These are phyloP conservation scores for Pomatorhinus ruficollis DNA, from an alignment of 2,113 vertebrate genomes.

Conservation along the genomic window DNA sequence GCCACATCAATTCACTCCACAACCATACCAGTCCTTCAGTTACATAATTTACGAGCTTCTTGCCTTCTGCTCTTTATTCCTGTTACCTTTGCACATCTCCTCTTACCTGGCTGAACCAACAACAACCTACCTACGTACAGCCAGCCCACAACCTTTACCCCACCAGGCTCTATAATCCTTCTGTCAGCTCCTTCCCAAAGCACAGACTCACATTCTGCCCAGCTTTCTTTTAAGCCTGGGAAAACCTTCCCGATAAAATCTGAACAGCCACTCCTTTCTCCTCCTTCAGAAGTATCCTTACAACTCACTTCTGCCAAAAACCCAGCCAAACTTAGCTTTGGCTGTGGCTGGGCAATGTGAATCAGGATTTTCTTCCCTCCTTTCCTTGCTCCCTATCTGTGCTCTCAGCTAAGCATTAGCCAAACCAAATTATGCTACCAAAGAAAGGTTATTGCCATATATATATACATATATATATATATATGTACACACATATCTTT, in stretches of 20 bases:
- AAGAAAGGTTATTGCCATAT: not conserved
- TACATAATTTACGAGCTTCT: slow-evolving; percentile 43
- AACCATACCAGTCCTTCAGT: not conserved
- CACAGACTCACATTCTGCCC: not conserved
- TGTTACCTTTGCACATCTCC: slow-evolving; percentile 23
- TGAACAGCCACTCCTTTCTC: slow-evolving; percentile 33
- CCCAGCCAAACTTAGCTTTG: not conserved
- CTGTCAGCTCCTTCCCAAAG: not conserved
- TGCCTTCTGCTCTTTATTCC: slow-evolving; percentile 9
- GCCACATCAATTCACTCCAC: not conserved
- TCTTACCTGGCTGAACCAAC: not conserved
- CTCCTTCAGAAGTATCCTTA: not conserved
- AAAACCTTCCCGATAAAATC: slow-evolving; percentile 45
- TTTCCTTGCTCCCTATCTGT: not conserved
- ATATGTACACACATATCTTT: rapidly evolving
- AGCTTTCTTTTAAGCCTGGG: slow-evolving; percentile 8
- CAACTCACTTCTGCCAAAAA: not conserved
- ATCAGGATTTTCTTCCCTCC: not conserved
- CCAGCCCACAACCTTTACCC: slow-evolving; percentile 8
- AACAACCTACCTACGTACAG: not conserved
- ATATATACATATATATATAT: no score
- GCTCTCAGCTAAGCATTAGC: not conserved
- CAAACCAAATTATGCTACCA: not conserved
- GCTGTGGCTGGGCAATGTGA: not conserved
- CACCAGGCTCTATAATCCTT: not conserved